A percentile compares a stretch with the other conserved stretches of the same genome.
phyloP scores from a whole-genome alignment of 1,140 invertebrate species.

The Papilio aristodemus region DNA sequence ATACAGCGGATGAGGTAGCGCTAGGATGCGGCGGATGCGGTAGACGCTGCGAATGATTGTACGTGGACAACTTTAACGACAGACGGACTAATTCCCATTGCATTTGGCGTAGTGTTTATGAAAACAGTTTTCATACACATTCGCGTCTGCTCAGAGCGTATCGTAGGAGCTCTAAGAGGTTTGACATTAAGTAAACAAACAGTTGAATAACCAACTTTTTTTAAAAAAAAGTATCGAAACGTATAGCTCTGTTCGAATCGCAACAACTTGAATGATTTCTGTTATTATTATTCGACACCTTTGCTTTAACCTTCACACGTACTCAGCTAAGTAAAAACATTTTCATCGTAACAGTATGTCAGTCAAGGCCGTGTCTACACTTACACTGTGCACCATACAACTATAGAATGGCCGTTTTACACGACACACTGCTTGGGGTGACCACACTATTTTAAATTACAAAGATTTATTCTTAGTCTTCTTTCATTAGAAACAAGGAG shows the following conservation, averaged over 20 bases:
- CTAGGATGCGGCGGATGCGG: no score
- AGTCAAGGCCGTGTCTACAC: constrained; percentile 14
- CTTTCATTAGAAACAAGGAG: no score
- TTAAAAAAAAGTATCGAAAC: background rate
- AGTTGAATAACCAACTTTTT: no score
- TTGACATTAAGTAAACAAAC: no score
- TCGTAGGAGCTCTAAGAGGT: no score
- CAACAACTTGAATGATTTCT: background rate
- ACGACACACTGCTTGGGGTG: background rate
- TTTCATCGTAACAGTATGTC: constrained; percentile 1
- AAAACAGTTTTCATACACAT: no score
- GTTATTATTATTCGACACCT: background rate
- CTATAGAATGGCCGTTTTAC: background rate
- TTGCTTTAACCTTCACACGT: background rate
- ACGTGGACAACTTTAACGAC: no score
- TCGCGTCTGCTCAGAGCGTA: no score
- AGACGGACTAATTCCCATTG: no score
- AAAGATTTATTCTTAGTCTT: background rate
- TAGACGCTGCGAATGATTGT: no score
- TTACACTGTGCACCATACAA: background rate
- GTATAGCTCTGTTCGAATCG: background rate
- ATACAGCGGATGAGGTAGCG: no score
- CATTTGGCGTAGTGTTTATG: no score
- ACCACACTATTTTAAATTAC: background rate
- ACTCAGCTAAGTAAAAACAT: background rate